Evolutionary conservation across 2,797 vertebrate genomes (phyloP), one percentile per base, ranked within the genome.

Genomic region (Scolopax bukidnonensis): DNA sequence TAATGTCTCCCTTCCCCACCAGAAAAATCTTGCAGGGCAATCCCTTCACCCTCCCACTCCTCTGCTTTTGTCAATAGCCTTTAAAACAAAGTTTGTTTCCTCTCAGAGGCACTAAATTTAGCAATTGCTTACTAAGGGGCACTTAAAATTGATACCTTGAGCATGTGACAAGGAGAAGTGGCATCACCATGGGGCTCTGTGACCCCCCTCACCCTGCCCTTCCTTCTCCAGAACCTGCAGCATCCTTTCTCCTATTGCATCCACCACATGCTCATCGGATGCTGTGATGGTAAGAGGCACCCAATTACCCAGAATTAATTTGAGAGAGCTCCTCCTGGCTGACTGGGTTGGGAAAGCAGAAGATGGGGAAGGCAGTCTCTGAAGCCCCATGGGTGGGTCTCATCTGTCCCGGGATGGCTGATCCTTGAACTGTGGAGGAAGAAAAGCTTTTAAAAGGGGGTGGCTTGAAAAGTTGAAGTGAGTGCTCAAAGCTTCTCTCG

Each of bases 21-120:
- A 33, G 41, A n/a, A 65, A 36, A 63, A 41, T 24, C 19, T 25
- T 41, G 40, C 24, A 63, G 45, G 53, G 15, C 36, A 43, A 12
- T 54, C 48, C 50, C 32, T 47, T 78, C 1, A 0, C 14, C 27
- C 20, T 41, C 48, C 73, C 38, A 0, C n/a, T 43, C 56, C 74
- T 68, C 48, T 48, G 36, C 82, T 61, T 65, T 85, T 4, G 1
- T 51, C 89, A 77, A 18, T 69, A 70, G 45, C 41, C 78, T 76
- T 87, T 45, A 27, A 76, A 64, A 12, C 0, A 1, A 51, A 45
- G 76, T 65, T 84, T 28, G 61, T 84, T 90, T 47, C 84, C 84
- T 63, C 53, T 61, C 48, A 13, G 23, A 43, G n/a, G 9, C 40
- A 19, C 71, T 93, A 93, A 82, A 92, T 83, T 92, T 87, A 96